Conservation (phyloP, 2,113 vertebrate genomes). For the Sylvilagus bachmani region DNA sequence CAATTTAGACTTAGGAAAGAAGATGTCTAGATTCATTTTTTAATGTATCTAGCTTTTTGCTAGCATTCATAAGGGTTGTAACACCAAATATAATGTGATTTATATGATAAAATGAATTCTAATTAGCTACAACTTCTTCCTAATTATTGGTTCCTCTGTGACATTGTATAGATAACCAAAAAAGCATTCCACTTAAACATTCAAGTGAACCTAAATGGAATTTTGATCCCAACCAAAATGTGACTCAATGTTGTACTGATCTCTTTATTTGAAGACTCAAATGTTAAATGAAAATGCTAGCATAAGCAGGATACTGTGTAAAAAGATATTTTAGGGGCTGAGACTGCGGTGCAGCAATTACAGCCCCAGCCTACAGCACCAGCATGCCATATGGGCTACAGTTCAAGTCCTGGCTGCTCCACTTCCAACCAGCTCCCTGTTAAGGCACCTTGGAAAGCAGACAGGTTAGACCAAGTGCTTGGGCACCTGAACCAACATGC, state of each 20-base stretch:
- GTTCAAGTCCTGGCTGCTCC: no score
- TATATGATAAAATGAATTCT: background rate
- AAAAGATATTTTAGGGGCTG: background rate
- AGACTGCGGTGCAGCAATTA: no score
- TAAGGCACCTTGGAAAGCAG: no score
- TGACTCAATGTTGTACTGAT: background rate
- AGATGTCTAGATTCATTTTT: background rate
- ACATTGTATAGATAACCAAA: background rate
- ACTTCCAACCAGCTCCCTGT: no score
- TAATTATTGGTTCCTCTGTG: background rate
- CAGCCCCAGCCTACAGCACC: no score
- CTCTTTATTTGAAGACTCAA: conserved; percentile 33
- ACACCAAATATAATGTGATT: background rate
- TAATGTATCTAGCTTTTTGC: background rate
- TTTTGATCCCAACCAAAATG: conserved; percentile 5
- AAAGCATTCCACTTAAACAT: background rate
- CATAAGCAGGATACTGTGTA: background rate
- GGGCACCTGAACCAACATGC: no score
- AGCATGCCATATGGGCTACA: no score
- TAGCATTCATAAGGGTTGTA: background rate
- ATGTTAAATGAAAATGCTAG: conserved; percentile 26
- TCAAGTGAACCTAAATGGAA: background rate
- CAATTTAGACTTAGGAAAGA: background rate
- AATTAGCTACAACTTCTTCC: background rate
- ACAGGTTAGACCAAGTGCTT: no score